Percentiles rank a stretch among this genome's conserved stretches.
Conservation (phyloP, 2,113 vertebrate species). For the Erpornis zantholeuca region DNA sequence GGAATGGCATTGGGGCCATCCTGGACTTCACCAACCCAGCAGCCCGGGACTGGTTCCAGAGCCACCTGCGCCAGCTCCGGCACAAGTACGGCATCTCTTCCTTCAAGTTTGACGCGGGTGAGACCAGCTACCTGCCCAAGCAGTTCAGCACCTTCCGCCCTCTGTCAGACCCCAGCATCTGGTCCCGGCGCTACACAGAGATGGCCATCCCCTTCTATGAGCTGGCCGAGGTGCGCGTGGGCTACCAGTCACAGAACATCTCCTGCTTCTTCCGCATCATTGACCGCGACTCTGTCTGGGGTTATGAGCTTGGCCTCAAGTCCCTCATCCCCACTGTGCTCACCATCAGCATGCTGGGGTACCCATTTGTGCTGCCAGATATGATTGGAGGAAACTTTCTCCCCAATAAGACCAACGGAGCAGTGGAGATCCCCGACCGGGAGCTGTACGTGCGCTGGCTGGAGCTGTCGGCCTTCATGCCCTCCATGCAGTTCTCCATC, state of each 20-base stretch:
- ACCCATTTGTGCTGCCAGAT: neutral
- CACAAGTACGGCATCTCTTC: slow-evolving; percentile 83
- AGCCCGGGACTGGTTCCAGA: slow-evolving; percentile 88
- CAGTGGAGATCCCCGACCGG: slow-evolving; percentile 14
- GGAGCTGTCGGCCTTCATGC: slow-evolving; percentile 95
- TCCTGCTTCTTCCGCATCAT: slow-evolving; percentile 10
- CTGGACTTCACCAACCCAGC: slow-evolving; percentile 90
- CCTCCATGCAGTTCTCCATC: slow-evolving; percentile 96
- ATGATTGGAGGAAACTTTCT: neutral
- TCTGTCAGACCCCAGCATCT: slow-evolving; percentile 84
- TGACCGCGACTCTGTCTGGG: neutral
- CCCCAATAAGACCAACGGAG: too few species aligned
- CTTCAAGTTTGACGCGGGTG: slow-evolving; percentile 94
- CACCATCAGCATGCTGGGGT: slow-evolving; percentile 92
- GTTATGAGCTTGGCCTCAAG: neutral
- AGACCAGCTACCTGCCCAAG: slow-evolving; percentile 91
- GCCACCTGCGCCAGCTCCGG: slow-evolving; percentile 80
- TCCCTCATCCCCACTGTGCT: slow-evolving; percentile 76
- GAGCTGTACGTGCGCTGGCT: slow-evolving; percentile 97
- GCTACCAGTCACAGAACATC: neutral
- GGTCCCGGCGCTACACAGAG: too few species aligned
- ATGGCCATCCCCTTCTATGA: too few species aligned
- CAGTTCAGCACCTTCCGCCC: slow-evolving; percentile 84
- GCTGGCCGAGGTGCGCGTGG: slow-evolving; percentile 13
- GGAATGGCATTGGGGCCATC: slow-evolving; percentile 90